A percentile compares a stretch with the other conserved stretches of the same genome.
phyloP scores from a whole-genome alignment of 1,140 invertebrate species.

The Glossosoma conforme region DNA sequence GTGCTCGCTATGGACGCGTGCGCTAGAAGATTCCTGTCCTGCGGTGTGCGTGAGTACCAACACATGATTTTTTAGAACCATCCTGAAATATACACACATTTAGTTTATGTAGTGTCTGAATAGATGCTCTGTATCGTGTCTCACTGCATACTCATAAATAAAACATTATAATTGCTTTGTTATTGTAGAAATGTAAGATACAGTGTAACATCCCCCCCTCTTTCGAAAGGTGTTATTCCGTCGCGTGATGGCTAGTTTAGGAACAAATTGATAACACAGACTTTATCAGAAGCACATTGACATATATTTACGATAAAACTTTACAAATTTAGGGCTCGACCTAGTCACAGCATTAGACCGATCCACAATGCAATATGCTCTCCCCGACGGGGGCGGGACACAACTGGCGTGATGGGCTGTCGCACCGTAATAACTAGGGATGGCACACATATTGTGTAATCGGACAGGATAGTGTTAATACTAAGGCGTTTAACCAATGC shows the following conservation, averaged over 20 bases:
- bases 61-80: not conserved
- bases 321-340: too few species aligned
- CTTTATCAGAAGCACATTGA: too few species aligned
- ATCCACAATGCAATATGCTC: too few species aligned
- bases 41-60: slow-evolving; percentile 64
- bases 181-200: not conserved
- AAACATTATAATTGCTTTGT: not conserved
- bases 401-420: too few species aligned
- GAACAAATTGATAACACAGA: too few species aligned
- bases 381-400: too few species aligned
- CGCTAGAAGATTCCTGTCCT: slow-evolving; percentile 61
- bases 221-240: not conserved
- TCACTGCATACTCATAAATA: not conserved
- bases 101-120: not conserved
- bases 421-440: too few species aligned
- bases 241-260: not conserved
- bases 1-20: slow-evolving; percentile 61
- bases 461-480: too few species aligned
- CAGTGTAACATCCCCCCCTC: not conserved
- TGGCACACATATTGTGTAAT: too few species aligned
- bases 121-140: not conserved
- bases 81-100: not conserved
- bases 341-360: too few species aligned
- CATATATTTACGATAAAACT: too few species aligned
- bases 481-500: too few species aligned